These are phyloP conservation scores for Corythoichthys intestinalis DNA, from an alignment of 2,113 vertebrate genomes.

Conservation along the genomic window DNA sequence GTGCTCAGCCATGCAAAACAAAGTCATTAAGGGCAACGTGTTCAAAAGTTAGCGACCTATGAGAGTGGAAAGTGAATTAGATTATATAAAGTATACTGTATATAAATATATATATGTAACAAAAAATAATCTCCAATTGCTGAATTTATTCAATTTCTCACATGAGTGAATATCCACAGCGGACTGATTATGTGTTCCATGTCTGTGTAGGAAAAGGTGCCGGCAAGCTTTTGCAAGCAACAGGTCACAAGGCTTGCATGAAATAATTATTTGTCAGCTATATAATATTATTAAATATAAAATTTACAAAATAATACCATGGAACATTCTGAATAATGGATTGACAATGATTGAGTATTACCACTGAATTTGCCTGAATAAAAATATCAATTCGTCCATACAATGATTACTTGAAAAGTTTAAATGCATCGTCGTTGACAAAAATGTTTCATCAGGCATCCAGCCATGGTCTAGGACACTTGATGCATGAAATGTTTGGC, in stretches of 20 bases:
- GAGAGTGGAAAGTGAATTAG: background rate
- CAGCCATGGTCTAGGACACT: too few relatives aligned
- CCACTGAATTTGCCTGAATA: too few relatives aligned
- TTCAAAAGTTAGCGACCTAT: background rate
- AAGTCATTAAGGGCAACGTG: slow-evolving; percentile 1
- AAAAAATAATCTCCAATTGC: slow-evolving; percentile 5
- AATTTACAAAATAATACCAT: too few relatives aligned
- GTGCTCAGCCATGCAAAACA: background rate
- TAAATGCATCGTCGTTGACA: too few relatives aligned
- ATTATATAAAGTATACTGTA: background rate
- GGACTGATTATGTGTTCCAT: background rate
- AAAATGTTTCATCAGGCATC: too few relatives aligned
- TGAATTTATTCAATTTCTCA: slow-evolving; percentile 1
- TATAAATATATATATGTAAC: too few relatives aligned
- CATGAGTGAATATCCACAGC: background rate
- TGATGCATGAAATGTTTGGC: too few relatives aligned
- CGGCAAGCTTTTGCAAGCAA: slow-evolving; percentile 11
- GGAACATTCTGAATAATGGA: too few relatives aligned
- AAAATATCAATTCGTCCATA: too few relatives aligned
- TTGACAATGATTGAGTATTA: too few relatives aligned
- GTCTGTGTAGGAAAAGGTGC: slow-evolving; percentile 18
- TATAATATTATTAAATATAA: too few relatives aligned
- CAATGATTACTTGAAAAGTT: too few relatives aligned
- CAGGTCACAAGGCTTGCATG: slow-evolving; percentile 14
- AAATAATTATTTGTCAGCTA: background rate